Percentiles rank a stretch among this genome's conserved stretches.
These are phyloP conservation scores for Rhyacichthys aspro DNA, from an alignment of 2,797 vertebrate genomes.

Conservation along the genomic window DNA sequence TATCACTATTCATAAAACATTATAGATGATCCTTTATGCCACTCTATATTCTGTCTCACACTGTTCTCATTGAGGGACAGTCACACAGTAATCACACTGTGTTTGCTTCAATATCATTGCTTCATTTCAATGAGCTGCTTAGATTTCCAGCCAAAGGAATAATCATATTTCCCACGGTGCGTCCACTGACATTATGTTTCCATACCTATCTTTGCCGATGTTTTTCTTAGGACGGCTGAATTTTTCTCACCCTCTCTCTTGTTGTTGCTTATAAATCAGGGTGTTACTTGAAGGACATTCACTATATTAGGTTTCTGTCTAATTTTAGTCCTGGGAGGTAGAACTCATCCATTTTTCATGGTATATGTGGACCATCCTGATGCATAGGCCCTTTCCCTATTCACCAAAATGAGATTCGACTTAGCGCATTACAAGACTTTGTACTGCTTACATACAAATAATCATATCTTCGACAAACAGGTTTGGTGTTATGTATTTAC, in stretches of 20 bases:
- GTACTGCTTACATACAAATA: constrained; percentile 14
- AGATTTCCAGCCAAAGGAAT: constrained; percentile 43
- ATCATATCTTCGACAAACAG: constrained; percentile 38
- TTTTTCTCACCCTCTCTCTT: constrained; percentile 32
- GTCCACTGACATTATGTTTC: constrained; percentile 26
- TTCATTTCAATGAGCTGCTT: constrained; percentile 49
- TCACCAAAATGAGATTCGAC: constrained; percentile 47
- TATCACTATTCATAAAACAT: constrained; percentile 34
- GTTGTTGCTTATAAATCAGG: constrained; percentile 60
- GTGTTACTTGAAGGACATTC: constrained; percentile 74
- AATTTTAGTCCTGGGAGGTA: constrained; percentile 72
- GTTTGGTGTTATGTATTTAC: constrained; percentile 20
- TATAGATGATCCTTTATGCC: constrained; percentile 17
- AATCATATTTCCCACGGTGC: constrained; percentile 43
- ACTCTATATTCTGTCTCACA: constrained; percentile 40
- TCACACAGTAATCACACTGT: constrained; percentile 31
- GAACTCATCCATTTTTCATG: constrained; percentile 79
- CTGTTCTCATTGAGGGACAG: constrained; percentile 39
- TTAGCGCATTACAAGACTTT: constrained; percentile 16
- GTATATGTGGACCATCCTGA: constrained; percentile 52
- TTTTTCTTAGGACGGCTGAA: constrained; percentile 18
- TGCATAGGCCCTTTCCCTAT: constrained; percentile 39
- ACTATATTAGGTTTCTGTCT: constrained; percentile 71
- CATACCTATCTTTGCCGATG: constrained; percentile 19
- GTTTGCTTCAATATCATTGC: constrained; percentile 20